Conservation (phyloP, 2,113 vertebrate species). For the Quiscalus mexicanus region DNA sequence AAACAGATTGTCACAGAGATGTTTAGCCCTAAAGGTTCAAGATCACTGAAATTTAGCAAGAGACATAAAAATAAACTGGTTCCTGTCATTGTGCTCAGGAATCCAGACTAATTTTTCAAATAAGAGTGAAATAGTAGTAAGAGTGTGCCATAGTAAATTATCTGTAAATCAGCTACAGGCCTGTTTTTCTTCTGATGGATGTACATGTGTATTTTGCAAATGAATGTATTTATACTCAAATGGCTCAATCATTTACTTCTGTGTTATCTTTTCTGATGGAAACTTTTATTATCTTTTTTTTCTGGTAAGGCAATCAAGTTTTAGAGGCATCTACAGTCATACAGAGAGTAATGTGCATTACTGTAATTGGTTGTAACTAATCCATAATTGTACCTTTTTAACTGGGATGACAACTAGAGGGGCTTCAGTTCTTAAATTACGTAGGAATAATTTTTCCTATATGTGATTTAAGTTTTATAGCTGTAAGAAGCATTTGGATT, state of each 20-base stretch:
- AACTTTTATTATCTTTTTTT: background rate
- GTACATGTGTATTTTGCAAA: background rate
- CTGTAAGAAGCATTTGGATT: background rate
- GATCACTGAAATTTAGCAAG: slow-evolving; percentile 19
- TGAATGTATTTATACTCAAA: background rate
- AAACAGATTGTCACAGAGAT: slow-evolving; percentile 17
- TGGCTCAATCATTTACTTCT: background rate
- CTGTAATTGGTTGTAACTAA: slow-evolving; percentile 18
- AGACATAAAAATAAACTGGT: slow-evolving; percentile 32
- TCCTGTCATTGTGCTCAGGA: background rate
- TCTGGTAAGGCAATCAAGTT: background rate
- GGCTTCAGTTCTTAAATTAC: background rate
- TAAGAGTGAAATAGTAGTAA: slow-evolving; percentile 33
- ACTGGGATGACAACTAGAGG: background rate
- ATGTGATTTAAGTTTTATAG: background rate
- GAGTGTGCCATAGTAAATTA: slow-evolving; percentile 28
- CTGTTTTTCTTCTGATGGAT: slow-evolving; percentile 5
- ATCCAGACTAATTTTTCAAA: slow-evolving; percentile 46
- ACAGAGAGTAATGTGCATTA: background rate
- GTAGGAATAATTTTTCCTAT: background rate
- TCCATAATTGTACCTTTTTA: slow-evolving; percentile 4
- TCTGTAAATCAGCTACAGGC: slow-evolving; percentile 29
- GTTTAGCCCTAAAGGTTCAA: slow-evolving; percentile 38
- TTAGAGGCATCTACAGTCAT: background rate
- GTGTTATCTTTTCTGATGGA: background rate